Conservation (phyloP, 30 jellyfish, hydroid and myxozoan genomes). For the Rhopilema esculentum region DNA sequence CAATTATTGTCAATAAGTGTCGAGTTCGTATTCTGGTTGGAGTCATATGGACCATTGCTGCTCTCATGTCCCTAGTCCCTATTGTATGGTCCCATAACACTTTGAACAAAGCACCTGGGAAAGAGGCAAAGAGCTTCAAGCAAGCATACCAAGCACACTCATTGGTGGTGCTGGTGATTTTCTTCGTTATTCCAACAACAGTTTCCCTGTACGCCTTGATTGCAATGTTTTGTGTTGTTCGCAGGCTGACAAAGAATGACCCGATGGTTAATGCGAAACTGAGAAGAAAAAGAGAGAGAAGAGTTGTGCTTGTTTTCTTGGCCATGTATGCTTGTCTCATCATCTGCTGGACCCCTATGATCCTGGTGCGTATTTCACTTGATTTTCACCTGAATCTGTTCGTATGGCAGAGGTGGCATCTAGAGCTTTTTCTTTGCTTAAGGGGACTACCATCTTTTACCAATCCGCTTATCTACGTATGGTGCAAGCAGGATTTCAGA, state of each 20-base stretch:
- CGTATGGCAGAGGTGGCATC: slow-evolving; percentile 4
- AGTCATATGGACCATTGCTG: slow-evolving; percentile 60
- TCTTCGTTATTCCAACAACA: slow-evolving; percentile 57
- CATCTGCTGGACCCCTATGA: slow-evolving; percentile 72
- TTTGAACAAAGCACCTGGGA: background rate
- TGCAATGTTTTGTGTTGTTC: slow-evolving; percentile 57
- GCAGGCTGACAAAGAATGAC: slow-evolving; percentile 51
- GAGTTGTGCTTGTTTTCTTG: slow-evolving; percentile 49
- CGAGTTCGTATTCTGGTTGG: slow-evolving; percentile 43
- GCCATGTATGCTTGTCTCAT: slow-evolving; percentile 57
- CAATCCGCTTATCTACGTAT: slow-evolving; percentile 60
- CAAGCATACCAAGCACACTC: slow-evolving; percentile 56
- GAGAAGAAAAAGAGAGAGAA: slow-evolving; percentile 34
- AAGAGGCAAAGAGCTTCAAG: background rate
- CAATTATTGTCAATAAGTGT: slow-evolving; percentile 21
- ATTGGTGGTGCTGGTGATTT: slow-evolving; percentile 28
- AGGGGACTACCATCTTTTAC: slow-evolving; percentile 48
- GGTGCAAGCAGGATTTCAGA: slow-evolving; percentile 74
- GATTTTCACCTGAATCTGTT: slow-evolving; percentile 17
- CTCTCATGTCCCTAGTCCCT: slow-evolving; percentile 44
- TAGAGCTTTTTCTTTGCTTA: slow-evolving; percentile 43
- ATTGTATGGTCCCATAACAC: slow-evolving; percentile 37
- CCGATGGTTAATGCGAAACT: slow-evolving; percentile 9
- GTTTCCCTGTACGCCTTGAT: slow-evolving; percentile 51
- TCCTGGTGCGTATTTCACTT: slow-evolving; percentile 14